A percentile compares a stretch with the other conserved stretches of the same genome.
phyloP scores from a whole-genome alignment of 2,113 vertebrate species.

The Petrocephalus microphthalmus region DNA sequence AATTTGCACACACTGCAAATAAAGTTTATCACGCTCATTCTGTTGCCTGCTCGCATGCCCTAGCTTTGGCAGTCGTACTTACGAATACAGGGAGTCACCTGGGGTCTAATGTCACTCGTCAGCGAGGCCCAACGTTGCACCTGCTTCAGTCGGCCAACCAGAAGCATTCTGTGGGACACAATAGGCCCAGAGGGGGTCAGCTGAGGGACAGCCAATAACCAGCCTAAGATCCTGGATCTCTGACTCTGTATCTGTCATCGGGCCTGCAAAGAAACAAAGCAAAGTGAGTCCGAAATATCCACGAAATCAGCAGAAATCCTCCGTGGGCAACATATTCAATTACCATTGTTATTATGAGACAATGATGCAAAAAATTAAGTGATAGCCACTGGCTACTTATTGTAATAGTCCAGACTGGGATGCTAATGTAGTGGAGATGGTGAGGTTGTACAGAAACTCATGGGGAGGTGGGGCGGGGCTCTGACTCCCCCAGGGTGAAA shows the following conservation, averaged over 20 bases:
- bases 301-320: conserved; percentile 46
- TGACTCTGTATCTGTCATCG: conserved; percentile 52
- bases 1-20: background rate
- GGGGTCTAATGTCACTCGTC: conserved; percentile 14
- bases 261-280: conserved; percentile 37
- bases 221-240: conserved; percentile 52
- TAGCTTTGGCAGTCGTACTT: background rate
- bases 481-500: background rate
- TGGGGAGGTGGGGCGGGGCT: background rate
- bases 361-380: conserved; percentile 66
- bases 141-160: background rate
- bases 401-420: conserved; percentile 47
- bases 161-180: conserved; percentile 22
- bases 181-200: conserved; percentile 32
- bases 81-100: background rate
- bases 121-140: background rate
- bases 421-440: conserved; percentile 48
- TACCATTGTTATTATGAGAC: conserved; percentile 64
- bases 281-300: conserved; percentile 37
- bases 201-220: conserved; percentile 41
- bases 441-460: conserved; percentile 32
- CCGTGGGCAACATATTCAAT: conserved; percentile 59
- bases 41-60: background rate
- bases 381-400: conserved; percentile 51
- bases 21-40: background rate